Percentiles rank a stretch among this genome's conserved stretches.
Evolutionary conservation across 2,797 vertebrate species (phyloP).

Genomic region (Florisuga fusca): DNA sequence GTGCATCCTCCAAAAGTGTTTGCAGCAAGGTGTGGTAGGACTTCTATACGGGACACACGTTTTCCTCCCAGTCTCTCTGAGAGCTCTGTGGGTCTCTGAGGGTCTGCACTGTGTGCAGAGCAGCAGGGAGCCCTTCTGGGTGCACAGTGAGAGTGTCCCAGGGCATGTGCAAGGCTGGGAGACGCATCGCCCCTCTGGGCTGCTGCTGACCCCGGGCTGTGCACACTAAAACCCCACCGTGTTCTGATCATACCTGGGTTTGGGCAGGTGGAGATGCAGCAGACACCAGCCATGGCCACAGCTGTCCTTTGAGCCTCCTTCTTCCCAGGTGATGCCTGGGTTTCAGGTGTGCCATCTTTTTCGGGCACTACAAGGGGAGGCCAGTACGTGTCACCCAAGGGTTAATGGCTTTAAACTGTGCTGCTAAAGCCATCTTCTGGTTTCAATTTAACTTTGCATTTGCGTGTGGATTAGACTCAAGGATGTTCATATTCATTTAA

Average conservation of each 20-base stretch:
- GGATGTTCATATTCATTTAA: conserved; percentile 53
- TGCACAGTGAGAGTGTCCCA: neutral
- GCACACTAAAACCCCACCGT: neutral
- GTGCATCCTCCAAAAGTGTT: neutral
- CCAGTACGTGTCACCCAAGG: neutral
- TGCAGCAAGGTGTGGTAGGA: neutral
- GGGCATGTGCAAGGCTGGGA: neutral
- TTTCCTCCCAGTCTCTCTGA: neutral
- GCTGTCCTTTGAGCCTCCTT: neutral
- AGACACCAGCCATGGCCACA: neutral
- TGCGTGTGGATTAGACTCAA: conserved; percentile 62
- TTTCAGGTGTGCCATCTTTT: neutral
- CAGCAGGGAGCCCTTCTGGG: neutral
- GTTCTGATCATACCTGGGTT: neutral
- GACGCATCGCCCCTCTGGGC: neutral
- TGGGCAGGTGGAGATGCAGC: neutral
- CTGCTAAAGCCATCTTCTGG: conserved; percentile 60
- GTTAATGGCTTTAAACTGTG: conserved; percentile 55
- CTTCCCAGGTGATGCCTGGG: neutral
- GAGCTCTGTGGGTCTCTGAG: neutral
- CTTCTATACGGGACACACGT: neutral
- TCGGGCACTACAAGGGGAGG: neutral
- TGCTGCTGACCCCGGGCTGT: neutral
- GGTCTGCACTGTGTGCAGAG: neutral
- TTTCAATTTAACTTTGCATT: conserved; percentile 67